Evolutionary conservation across 2,888 invertebrate species (phyloP), one percentile per base, ranked within the genome.

Genomic region (Limnephilus auricula): DNA sequence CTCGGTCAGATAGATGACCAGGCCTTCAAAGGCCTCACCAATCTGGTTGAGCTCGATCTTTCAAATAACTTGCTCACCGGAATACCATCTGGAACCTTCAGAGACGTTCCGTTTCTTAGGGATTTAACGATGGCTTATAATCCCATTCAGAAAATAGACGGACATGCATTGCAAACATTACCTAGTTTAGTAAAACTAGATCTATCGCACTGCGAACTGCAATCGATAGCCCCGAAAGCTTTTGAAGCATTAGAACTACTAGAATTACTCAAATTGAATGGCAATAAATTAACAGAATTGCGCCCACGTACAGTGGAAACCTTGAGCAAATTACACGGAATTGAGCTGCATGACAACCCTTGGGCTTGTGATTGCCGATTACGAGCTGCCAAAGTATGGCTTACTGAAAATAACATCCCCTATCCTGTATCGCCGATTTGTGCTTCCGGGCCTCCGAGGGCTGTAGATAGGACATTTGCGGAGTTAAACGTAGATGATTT

Each of bases 331-430:
- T 96, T 98, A 89, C 97, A 98, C 94, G 98, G 97, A 82, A 97
- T 98, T 92, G 98, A 98, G 94, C 95, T 98, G 93, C 98, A 98
- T 93, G 98, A 98, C 93, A 98, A 98, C 95, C 98, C 98, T 0
- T 98, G 98, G 98, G 96, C 97, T 92, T 99, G 98, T 94, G 98
- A 98, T 94, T 99, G 98, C 94, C 97, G 98, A 37, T 94, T 98
- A 92, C 96, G 98, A 89, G 97, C 98, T 92, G 97, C 98, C 92
- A 98, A 98, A 94, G 96, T 97, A 93, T 98, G 98, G 98, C 95
- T 98, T 93, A 97, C 97, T 89, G 97, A 97, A 94, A 97, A 97
- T 93, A 98, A 98, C 94, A 96, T 98, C 79, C 97, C 97, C 2
- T 97, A 97, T 93, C 96, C 97, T n/a, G 97, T 98, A 90, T 97